Conservation (phyloP, 2,797 vertebrate species). For the Lophotriccus pileatus region DNA sequence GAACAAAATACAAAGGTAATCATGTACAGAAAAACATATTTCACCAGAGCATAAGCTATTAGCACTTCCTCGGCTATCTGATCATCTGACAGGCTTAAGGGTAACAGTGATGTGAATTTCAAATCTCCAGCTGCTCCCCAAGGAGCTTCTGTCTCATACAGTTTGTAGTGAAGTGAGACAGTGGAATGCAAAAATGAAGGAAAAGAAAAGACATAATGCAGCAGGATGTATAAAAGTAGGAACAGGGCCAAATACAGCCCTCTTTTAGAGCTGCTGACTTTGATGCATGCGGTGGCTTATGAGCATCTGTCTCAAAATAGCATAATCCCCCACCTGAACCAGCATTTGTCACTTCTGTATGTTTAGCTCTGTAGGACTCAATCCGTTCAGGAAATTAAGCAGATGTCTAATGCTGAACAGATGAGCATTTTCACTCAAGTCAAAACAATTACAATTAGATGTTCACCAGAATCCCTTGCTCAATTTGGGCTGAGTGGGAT, state of each 20-base stretch:
- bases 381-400: constrained; percentile 15
- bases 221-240: not conserved
- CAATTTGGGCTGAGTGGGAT: not conserved
- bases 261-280: not conserved
- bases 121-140: constrained; percentile 57
- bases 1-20: constrained; percentile 76
- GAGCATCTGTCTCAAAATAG: constrained; percentile 7
- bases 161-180: constrained; percentile 48
- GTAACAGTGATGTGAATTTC: constrained; percentile 72
- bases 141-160: constrained; percentile 50
- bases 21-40: constrained; percentile 75
- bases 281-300: not conserved
- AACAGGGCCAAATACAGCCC: not conserved
- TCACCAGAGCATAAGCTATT: constrained; percentile 73
- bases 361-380: not conserved
- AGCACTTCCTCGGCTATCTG: constrained; percentile 71
- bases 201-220: not conserved
- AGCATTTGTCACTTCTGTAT: not conserved
- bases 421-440: constrained; percentile 8
- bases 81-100: constrained; percentile 74
- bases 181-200: constrained; percentile 30
- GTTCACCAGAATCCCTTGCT: not conserved
- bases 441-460: not conserved
- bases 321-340: constrained; percentile 7
- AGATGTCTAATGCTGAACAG: not conserved